Evolutionary conservation across 2,888 invertebrate genomes (phyloP).

Genomic region (Polia nebulosa): DNA sequence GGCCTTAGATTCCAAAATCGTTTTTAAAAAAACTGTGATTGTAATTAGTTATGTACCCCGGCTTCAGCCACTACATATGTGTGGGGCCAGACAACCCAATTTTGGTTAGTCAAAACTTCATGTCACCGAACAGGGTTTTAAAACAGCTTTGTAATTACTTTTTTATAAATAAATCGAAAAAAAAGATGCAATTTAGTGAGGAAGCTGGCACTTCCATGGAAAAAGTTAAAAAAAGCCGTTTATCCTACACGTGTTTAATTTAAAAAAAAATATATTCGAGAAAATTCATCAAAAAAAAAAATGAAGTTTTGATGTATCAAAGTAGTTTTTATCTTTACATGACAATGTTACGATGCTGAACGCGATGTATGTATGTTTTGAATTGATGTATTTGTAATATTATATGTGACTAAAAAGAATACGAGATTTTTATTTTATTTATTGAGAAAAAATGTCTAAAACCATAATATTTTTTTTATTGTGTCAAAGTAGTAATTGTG

Average conservation of each 20-base stretch:
- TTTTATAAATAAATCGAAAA: too few relatives aligned
- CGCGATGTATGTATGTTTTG: conserved; percentile 78
- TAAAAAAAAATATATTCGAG: not conserved
- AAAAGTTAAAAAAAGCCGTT: too few relatives aligned
- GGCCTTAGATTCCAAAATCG: too few relatives aligned
- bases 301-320: conserved; percentile 54
- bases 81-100: conserved; percentile 36
- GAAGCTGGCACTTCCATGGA: too few relatives aligned
- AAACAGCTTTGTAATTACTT: not conserved
- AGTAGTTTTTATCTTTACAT: conserved; percentile 65
- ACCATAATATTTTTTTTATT: not conserved
- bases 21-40: not conserved
- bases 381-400: conserved; percentile 80
- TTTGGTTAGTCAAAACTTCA: conserved; percentile 51
- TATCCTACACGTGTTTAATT: not conserved
- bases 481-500: not conserved
- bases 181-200: too few relatives aligned
- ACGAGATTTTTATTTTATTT: conserved; percentile 37
- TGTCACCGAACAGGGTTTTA: not conserved
- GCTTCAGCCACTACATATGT: conserved; percentile 3
- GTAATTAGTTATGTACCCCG: not conserved
- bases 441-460: conserved; percentile 49
- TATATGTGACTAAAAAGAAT: conserved; percentile 78
- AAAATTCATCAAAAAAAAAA: not conserved
- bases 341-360: conserved; percentile 76